Base-by-base conservation (phyloP, 2,888 invertebrate genomes). In the Erebia palarica region DNA sequence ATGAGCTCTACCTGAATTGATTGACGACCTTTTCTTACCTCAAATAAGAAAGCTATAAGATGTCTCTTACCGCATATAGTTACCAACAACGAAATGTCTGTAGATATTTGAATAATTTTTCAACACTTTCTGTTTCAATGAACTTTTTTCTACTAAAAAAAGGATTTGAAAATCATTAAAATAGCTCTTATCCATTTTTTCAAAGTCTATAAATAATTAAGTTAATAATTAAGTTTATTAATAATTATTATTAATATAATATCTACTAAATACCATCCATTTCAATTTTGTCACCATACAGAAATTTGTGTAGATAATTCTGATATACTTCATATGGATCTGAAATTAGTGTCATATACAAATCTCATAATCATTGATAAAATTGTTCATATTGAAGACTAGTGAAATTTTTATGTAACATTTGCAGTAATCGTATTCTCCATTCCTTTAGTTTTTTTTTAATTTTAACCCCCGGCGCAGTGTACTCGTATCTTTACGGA, bases 301-400 rank as follows among this genome's bases (percentile, higher is more conserved):
- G 69, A 72, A 79, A 78, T 16, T 74, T 65, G 36, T 77, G 65
- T 7, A 83, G 65, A 44, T 76, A 70, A 5, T 42, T 65, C 73
- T 80, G 73, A 61, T 78, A 76, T 10, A 49, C 27, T 9, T 70
- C 68, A 68, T 78, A 72, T 1, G 83, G 82, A 78, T 82, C 83
- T 83, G 77, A 68, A 78, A 79, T 21, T 44, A 60, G 7, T 49
- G 9, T 47, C 1, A 11, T 47, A 11, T n/a, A 70, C 36, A 21
- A 18, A 65, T 65, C 11, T 57, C 18, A 14, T 16, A 42, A 21
- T 21, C 2, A n/a, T 51, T n/a, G 7, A 51, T 51, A n/a, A 4
- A 36, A 36, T 7, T 36, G 36, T 7, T 36, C 36, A 36, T 21
- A 21, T 36, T 27, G 4, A 3, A 27, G 7, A 36, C 7, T 36